Percentiles rank a stretch among this genome's conserved stretches.
These are phyloP conservation scores for Bellardia bayeri DNA, from an alignment of 2,888 invertebrate species.

Conservation along the genomic window DNA sequence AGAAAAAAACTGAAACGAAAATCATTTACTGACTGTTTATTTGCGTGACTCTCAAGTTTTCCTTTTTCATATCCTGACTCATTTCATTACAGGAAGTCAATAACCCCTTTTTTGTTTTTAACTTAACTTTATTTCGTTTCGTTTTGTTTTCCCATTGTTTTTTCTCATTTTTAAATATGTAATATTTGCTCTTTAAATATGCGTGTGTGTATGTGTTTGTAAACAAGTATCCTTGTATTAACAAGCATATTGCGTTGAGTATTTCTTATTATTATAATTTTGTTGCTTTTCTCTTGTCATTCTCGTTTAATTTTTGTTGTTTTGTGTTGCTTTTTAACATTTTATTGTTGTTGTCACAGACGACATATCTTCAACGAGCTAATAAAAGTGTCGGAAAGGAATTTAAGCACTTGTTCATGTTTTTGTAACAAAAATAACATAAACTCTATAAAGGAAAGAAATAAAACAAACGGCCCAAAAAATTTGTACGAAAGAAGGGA, in stretches of 20 bases:
- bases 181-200: conserved; percentile 16
- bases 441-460: neutral
- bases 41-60: conserved; percentile 60
- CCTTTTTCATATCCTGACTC: conserved; percentile 65
- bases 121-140: conserved; percentile 40
- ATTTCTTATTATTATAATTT: conserved; percentile 14
- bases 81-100: conserved; percentile 70
- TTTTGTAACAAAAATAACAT: conserved; percentile 46
- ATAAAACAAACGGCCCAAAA: neutral
- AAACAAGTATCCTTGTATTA: neutral
- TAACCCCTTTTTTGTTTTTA: conserved; percentile 64
- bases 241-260: conserved; percentile 49
- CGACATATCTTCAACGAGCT: conserved; percentile 59
- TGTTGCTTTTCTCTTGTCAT: conserved; percentile 21
- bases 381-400: conserved; percentile 71
- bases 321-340: conserved; percentile 26
- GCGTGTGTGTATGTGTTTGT: neutral
- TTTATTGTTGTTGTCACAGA: conserved; percentile 58
- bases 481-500: conserved; percentile 15
- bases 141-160: conserved; percentile 20
- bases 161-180: neutral
- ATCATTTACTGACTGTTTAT: conserved; percentile 41
- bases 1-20: neutral
- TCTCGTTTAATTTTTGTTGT: conserved; percentile 20
- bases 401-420: conserved; percentile 71